Conservation (phyloP, 2,113 vertebrate species). For the Eidolon helvum region DNA sequence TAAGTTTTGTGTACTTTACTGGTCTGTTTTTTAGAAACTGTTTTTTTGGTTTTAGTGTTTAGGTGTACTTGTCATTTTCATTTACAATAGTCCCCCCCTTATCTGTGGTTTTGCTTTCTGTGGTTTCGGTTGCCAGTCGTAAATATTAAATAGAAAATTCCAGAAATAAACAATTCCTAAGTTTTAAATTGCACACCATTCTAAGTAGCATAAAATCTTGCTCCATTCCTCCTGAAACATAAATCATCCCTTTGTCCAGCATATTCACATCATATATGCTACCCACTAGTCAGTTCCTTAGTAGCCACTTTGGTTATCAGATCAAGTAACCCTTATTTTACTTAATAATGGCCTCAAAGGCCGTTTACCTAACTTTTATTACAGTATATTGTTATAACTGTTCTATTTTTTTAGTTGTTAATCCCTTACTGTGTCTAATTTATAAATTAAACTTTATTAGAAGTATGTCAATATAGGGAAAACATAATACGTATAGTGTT, state of each 20-base stretch:
- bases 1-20: neutral
- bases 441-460: too few species aligned
- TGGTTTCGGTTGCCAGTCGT: neutral
- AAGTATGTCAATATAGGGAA: too few species aligned
- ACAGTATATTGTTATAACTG: too few species aligned
- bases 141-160: neutral
- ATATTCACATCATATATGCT: neutral
- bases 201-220: neutral
- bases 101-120: neutral
- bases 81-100: neutral
- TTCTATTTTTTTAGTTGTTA: too few species aligned
- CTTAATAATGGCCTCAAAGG: too few species aligned
- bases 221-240: too few species aligned
- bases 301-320: neutral
- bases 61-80: neutral
- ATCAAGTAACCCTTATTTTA: too few species aligned
- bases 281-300: too few species aligned
- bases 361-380: too few species aligned
- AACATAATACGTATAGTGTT: neutral
- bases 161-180: neutral
- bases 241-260: neutral
- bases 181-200: neutral
- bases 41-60: neutral
- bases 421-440: too few species aligned
- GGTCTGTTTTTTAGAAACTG: neutral